Evolutionary conservation across 2,888 invertebrate genomes (phyloP), one percentile per base, ranked within the genome.

Genomic region (Caenorhabditis afra): DNA sequence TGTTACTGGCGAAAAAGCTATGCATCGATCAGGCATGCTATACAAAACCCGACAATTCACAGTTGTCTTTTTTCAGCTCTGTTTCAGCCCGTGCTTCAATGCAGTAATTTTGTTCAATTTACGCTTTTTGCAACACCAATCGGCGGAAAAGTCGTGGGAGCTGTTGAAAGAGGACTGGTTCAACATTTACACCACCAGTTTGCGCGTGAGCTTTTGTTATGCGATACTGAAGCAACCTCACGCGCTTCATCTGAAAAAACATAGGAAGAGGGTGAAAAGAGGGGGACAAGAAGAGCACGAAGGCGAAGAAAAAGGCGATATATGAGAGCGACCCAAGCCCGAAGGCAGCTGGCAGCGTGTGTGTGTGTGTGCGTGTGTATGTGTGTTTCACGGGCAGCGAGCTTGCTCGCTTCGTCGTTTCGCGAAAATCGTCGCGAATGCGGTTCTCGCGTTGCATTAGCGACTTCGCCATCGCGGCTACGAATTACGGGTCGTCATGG

Each of bases 61-160:
- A 29, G 7, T 29, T 29, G 3, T 7, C 52, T n/a, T 14, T 23
- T 73, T 73, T 47, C 53, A 79, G 74, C 55, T 79, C 1, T 57
- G 49, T 5, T 79, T 79, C 49, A 79, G 74, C 53, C 73, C 79
- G 1, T 52, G 50, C 37, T 79, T 74, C 45, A 73, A 74, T 49
- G 79, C 73, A 1, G 52, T 64, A n/a, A 68, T 79, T 23, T 23
- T 79, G 22, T 79, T 79, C 61, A 79, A 79, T 47, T 37, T 79
- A 3, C 61, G 78, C 0, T 62, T 79, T 41, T 50, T 79, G 23
- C 64, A 79, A 67, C 53, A 59, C 20, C 58, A 65, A 49, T 74
- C 79, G 1, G 61, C 39, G 1, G 64, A 64, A 35, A 74, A 67
- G 44, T 79, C 79, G 11, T 23, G 45, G 20, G 64, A 73, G 16